A percentile compares a stretch with the other conserved stretches of the same genome.
Evolutionary conservation across 2,888 invertebrate species (phyloP).

Genomic region (Drosophila emarginata): DNA sequence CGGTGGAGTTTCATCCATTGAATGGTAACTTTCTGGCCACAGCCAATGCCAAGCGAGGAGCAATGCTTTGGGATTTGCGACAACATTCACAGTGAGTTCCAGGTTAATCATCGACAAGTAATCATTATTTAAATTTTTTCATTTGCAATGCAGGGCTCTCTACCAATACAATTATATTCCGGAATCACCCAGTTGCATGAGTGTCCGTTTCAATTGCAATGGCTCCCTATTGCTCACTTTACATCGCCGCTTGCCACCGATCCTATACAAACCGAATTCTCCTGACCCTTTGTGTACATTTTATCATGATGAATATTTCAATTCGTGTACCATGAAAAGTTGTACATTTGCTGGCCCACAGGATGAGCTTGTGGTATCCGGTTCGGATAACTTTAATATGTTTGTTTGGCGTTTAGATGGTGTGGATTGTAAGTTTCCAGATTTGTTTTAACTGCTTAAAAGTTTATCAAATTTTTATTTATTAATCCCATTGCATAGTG

Average conservation of each 20-base stretch:
- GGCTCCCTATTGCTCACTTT: constrained; percentile 92
- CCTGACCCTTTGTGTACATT: constrained; percentile 91
- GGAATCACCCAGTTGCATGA: constrained; percentile 92
- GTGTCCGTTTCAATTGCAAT: constrained; percentile 92
- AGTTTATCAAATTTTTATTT: neutral
- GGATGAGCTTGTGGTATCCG: constrained; percentile 95
- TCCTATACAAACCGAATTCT: constrained; percentile 88
- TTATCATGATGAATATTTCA: constrained; percentile 95
- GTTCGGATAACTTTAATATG: constrained; percentile 97
- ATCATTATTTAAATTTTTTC: neutral
- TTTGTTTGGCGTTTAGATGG: constrained; percentile 96
- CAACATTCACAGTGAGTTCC: constrained; percentile 89
- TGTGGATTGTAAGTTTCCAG: constrained; percentile 83
- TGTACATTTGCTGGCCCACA: constrained; percentile 95
- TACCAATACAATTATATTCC: constrained; percentile 86
- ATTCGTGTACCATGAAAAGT: constrained; percentile 98
- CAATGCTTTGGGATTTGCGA: constrained; percentile 94
- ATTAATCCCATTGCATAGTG: constrained; percentile 55
- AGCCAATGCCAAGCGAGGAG: constrained; percentile 94
- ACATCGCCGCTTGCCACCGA: constrained; percentile 92
- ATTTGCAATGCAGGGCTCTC: constrained; percentile 84
- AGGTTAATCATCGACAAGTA: too few relatives aligned
- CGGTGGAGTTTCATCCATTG: constrained; percentile 95
- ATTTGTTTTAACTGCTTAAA: neutral
- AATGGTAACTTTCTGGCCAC: constrained; percentile 92